Evolutionary conservation across 1,140 invertebrate species (phyloP).

Genomic region (Caenorhabditis inopinata): DNA sequence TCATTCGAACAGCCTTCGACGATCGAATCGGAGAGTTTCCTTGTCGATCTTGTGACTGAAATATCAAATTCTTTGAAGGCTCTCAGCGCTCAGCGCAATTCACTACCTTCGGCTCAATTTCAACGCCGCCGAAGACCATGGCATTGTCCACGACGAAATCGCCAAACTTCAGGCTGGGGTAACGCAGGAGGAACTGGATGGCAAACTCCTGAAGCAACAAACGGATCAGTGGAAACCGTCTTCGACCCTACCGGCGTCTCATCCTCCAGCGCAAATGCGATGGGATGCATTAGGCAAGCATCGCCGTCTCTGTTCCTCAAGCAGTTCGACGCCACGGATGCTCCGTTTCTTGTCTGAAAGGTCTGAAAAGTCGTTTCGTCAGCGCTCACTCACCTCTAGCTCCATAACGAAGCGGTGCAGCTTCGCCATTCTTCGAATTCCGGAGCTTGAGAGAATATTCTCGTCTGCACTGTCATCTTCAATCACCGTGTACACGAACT

Average conservation of each 20-base stretch:
- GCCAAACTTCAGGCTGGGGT: constrained; percentile 52
- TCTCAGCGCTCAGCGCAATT: too few species aligned
- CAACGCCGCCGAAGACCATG: constrained; percentile 52
- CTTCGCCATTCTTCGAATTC: background rate
- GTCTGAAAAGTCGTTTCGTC: background rate
- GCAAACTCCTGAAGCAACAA: constrained; percentile 32
- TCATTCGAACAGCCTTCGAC: constrained; percentile 50
- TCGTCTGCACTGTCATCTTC: constrained; percentile 44
- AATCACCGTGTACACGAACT: constrained; percentile 57
- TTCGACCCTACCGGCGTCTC: background rate
- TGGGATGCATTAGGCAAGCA: constrained; percentile 35
- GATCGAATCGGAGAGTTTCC: constrained; percentile 52
- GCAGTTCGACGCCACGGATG: background rate
- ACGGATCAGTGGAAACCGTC: background rate
- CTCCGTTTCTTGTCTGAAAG: constrained; percentile 1
- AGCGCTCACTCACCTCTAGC: constrained; percentile 12
- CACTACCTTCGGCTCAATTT: constrained; percentile 37
- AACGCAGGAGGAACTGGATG: constrained; percentile 41
- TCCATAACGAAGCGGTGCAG: constrained; percentile 48
- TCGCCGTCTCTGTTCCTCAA: background rate
- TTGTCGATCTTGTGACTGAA: constrained; percentile 45
- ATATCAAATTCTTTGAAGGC: too few species aligned
- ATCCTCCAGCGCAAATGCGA: constrained; percentile 37
- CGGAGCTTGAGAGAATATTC: background rate
- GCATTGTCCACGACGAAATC: constrained; percentile 59